These are phyloP conservation scores for Leptinotarsa texana DNA, from an alignment of 1,140 invertebrate species.

Conservation along the genomic window DNA sequence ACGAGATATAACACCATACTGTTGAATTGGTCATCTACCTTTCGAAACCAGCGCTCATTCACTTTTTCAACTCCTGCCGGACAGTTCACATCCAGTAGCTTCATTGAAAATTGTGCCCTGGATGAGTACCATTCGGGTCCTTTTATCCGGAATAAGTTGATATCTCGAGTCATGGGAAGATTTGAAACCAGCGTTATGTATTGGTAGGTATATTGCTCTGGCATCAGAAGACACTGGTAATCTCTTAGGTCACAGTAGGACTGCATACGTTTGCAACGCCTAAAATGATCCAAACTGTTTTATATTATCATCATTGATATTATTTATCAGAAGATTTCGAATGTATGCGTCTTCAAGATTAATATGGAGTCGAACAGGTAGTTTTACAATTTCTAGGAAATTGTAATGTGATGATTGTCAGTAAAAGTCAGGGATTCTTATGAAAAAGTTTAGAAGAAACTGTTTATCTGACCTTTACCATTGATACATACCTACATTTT, in stretches of 20 bases:
- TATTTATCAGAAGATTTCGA: too few species aligned
- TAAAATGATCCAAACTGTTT: conserved; percentile 52
- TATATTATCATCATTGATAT: too few species aligned
- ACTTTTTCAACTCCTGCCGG: conserved; percentile 64
- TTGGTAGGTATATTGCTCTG: conserved; percentile 85
- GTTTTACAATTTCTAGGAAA: too few species aligned
- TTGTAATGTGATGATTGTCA: too few species aligned
- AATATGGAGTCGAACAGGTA: too few species aligned
- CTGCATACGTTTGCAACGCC: conserved; percentile 77
- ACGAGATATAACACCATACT: conserved; percentile 72
- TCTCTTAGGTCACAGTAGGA: conserved; percentile 72
- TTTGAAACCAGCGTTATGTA: conserved; percentile 89
- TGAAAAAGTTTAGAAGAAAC: too few species aligned
- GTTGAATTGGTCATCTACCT: conserved; percentile 35
- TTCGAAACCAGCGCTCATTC: conserved; percentile 67
- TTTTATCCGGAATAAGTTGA: conserved; percentile 87
- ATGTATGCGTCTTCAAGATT: too few species aligned
- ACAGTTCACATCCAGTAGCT: conserved; percentile 67
- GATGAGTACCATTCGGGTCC: conserved; percentile 71
- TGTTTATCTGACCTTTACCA: too few species aligned
- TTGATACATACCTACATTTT: too few species aligned
- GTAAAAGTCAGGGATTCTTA: too few species aligned
- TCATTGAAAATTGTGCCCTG: conserved; percentile 75
- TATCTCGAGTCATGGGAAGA: conserved; percentile 72
- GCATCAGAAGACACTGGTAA: conserved; percentile 71